Base-by-base conservation (phyloP, 2,888 invertebrate species). In the Polylopha cassiicola region DNA sequence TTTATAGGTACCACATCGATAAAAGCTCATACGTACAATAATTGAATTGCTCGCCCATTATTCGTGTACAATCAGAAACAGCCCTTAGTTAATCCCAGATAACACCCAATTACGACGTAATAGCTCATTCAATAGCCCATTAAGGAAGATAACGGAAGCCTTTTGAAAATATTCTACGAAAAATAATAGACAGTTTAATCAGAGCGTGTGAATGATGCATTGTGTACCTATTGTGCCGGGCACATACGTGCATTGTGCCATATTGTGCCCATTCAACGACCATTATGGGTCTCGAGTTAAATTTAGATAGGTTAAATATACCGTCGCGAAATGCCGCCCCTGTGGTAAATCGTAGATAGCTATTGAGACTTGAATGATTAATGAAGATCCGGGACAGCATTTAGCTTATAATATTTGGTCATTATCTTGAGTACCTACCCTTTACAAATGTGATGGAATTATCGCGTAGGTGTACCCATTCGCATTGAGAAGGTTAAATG, bases 151-250 rank as follows among this genome's bases (percentile, higher is more conserved):
- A 29, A 34, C 34, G 21, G 30, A 18, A 39, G 23, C 15, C 21
- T 17, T 21, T 24, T 9, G 30, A 36, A 30, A 36, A 41, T 41
- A 36, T 36, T 18, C 18, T 8, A 33, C 9, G 13, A 28, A 39
- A 34, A 36, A 36, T 31, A 23, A 36, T 33, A 24, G 28, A 38
- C 43, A 32, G 32, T 39, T 31, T 31, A 36, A 41, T 37, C 16
- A 33, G 24, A 57, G 55, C 47, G 48, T 39, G 39, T 64, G 70
- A 70, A 72, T 68, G 66, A 56, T 62, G 60, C 67, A 73, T 73
- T 74, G 69, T 73, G 61, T 60, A n/a, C 59, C 55, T 57, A 24
- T 15, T 23, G 38, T 8, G 32, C 27, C 21, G 11, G 30, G 34
- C 14, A 51, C 58, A 58, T 58, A 54, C 49, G 46, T 47, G 63